Percentiles rank a stretch among this genome's conserved stretches.
Evolutionary conservation across 2,113 vertebrate genomes (phyloP).

Genomic region (Dicrurus megarhynchus): DNA sequence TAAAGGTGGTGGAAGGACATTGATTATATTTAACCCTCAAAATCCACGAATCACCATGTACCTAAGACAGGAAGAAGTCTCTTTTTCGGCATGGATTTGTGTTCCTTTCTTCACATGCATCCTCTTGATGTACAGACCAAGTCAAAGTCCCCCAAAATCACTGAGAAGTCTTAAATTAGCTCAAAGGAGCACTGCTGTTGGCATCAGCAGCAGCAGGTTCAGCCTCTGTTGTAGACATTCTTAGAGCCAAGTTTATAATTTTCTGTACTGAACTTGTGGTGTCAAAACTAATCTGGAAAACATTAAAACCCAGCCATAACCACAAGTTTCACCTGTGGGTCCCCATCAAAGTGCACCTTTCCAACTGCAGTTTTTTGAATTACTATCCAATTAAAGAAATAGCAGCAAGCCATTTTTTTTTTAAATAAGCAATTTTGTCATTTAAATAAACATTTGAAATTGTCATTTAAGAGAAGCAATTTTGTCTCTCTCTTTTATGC

Average conservation of each 20-base stretch:
- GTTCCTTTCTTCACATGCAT: not conserved
- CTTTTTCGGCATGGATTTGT: not conserved
- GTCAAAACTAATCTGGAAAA: not conserved
- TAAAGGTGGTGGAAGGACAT: not conserved
- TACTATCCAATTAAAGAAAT: not conserved
- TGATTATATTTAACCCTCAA: not conserved
- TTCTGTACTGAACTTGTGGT: not conserved
- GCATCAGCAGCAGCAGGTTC: not conserved
- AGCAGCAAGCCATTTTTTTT: rapidly evolving
- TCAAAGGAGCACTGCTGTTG: not conserved
- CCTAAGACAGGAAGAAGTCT: not conserved
- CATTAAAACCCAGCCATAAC: not conserved
- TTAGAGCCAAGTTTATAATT: not conserved
- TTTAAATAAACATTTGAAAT: not conserved
- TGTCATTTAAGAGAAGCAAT: not conserved
- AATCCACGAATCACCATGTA: rapidly evolving
- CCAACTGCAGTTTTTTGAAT: not conserved
- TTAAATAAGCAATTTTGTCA: not conserved
- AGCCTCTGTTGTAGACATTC: not conserved
- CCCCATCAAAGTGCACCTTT: not conserved
- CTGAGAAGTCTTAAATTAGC: not conserved
- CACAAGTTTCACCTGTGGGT: not conserved
- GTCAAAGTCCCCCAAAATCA: not conserved
- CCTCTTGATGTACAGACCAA: not conserved
- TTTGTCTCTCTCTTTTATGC: not conserved